Base-by-base conservation (phyloP, 2,113 vertebrate genomes). In the Castor canadensis region DNA sequence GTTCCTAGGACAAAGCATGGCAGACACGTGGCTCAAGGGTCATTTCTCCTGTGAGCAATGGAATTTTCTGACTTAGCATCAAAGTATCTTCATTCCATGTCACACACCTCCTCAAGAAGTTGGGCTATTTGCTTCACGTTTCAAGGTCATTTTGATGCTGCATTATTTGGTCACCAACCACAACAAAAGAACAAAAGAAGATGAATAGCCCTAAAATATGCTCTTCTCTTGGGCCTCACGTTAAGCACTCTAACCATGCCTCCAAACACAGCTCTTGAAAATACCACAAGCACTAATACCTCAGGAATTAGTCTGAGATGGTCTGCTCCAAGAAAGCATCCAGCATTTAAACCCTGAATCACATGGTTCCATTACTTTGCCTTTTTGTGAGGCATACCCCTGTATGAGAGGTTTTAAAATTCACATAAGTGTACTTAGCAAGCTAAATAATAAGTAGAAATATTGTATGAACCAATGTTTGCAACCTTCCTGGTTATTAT, bases 21-120 rank as follows among this genome's bases (percentile, higher is more conserved):
- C 28, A 28, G 43, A 71, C 32, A 49, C 45, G 54, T 30, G 12
- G 43, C n/a, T 62, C 45, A 16, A 81, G 28, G 13, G 54, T 30
- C 35, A 49, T 4, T 32, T n/a, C 43, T 54, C 43, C 43, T 62
- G 30, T 43, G 43, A 64, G 35, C 43, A n/a, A 77, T 47, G 5
- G 40, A 16, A 32, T 7, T 1, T 26, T 24, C n/a, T 0, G 4
- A 28, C 4, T 67, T 17, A 6, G 19, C 20, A 11, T 1, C 17
- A 72, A n/a, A n/a, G 22, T 28, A 15, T 67, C 28, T 20, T 30
- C 67, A 9, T 69, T 30, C 8, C 9, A 52, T 30, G 35, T 9
- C 73, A 26, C 17, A 75, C 0, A 17, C 43, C 38, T 64, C 79
- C 32, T 62, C 79, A 71, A 69, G 22, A 62, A 80, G 22, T 22